A percentile compares a stretch with the other conserved stretches of the same genome.
These are phyloP conservation scores for Bradysia coprophila DNA, from an alignment of 1,140 invertebrate genomes.

Conservation along the genomic window DNA sequence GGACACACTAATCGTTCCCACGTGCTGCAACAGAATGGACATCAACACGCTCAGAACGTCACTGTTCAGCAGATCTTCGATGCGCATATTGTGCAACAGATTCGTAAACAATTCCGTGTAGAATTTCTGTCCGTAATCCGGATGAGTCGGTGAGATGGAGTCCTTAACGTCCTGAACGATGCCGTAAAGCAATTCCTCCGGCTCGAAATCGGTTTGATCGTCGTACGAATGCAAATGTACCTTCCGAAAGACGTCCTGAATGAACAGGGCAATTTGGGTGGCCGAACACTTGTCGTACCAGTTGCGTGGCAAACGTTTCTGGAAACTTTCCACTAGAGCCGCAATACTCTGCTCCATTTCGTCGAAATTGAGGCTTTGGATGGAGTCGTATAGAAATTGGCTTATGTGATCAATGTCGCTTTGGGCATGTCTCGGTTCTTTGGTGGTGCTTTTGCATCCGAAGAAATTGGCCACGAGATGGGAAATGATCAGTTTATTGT, in stretches of 20 bases:
- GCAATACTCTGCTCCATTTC: slow-evolving; percentile 15
- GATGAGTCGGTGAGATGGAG: no score
- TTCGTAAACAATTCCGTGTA: no score
- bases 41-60: no score
- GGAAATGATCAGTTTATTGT: no score
- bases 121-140: no score
- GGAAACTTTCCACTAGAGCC: slow-evolving; percentile 19
- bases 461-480: slow-evolving; percentile 6
- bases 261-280: no score
- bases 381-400: slow-evolving; percentile 14
- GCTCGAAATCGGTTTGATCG: slow-evolving; percentile 14
- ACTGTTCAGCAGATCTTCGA: no score
- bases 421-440: slow-evolving; percentile 15
- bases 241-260: no score
- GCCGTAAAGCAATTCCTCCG: slow-evolving; percentile 15
- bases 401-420: no score
- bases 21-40: no score
- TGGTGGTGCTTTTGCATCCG: slow-evolving; percentile 18
- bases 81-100: no score
- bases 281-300: slow-evolving; percentile 12
- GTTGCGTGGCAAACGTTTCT: slow-evolving; percentile 13
- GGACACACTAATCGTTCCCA: no score
- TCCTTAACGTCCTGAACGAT: slow-evolving; percentile 18
- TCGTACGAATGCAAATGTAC: slow-evolving; percentile 17
- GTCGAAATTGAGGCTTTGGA: slow-evolving; percentile 14